Conservation (phyloP, 2,113 vertebrate genomes). For the Brienomyrus brachyistius region DNA sequence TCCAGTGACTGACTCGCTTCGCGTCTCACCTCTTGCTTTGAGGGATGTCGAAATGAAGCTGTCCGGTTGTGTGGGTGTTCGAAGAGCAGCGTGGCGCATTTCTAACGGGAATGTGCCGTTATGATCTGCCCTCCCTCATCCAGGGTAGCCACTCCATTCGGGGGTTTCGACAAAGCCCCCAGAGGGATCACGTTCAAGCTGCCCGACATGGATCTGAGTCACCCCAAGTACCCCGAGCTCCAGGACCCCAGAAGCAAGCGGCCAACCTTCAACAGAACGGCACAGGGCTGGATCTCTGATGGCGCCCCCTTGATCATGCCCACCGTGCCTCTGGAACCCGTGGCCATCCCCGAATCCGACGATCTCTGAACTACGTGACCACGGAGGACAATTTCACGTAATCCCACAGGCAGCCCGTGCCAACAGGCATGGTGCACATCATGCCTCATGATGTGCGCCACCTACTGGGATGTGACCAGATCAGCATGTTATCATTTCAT, state of each 20-base stretch:
- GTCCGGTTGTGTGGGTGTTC: background rate
- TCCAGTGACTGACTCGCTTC: background rate
- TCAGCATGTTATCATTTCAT: background rate
- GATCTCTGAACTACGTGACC: conserved; percentile 68
- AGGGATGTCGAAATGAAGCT: background rate
- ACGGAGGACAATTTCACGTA: background rate
- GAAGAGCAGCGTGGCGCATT: too few species aligned
- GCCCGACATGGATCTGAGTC: conserved; percentile 77
- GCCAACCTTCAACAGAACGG: conserved; percentile 89
- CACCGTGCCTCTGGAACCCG: conserved; percentile 62
- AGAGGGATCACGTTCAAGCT: conserved; percentile 88
- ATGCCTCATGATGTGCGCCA: background rate
- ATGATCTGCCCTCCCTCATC: background rate
- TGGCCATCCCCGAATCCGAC: conserved; percentile 79
- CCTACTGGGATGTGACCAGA: background rate
- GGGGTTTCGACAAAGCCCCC: conserved; percentile 89
- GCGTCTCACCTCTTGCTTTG: background rate
- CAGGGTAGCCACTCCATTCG: conserved; percentile 93
- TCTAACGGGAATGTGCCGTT: background rate
- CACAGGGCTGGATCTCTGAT: conserved; percentile 87
- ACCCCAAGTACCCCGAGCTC: conserved; percentile 74
- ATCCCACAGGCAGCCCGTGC: background rate
- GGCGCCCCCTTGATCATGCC: conserved; percentile 74
- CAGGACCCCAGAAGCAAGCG: conserved; percentile 71
- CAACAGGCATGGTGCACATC: background rate